Evolutionary conservation across 2,113 vertebrate species (phyloP).

Genomic region (Zootoca vivipara): DNA sequence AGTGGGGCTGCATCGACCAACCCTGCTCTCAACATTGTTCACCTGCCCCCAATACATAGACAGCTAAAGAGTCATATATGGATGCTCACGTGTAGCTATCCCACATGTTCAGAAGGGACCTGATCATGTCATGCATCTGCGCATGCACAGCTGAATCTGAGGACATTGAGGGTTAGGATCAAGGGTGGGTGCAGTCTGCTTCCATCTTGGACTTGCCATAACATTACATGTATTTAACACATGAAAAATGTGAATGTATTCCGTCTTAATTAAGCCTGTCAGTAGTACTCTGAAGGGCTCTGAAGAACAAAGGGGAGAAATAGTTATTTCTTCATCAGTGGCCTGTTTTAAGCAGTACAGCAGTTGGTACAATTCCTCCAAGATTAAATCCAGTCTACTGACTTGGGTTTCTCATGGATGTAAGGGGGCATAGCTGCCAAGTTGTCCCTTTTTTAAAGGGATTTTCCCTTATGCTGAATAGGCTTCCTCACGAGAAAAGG

Average conservation of each 20-base stretch:
- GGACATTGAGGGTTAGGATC: not conserved
- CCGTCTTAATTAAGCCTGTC: not conserved
- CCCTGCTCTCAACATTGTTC: not conserved
- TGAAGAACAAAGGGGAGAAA: slow-evolving; percentile 13
- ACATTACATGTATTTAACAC: not conserved
- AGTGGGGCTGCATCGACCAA: not conserved
- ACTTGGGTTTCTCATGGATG: slow-evolving; percentile 1
- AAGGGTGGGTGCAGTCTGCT: not conserved
- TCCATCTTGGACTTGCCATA: not conserved
- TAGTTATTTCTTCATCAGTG: not conserved
- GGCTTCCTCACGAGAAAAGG: too few species aligned
- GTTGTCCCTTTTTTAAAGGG: too few species aligned
- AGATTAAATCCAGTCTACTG: slow-evolving; percentile 13
- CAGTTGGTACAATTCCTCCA: slow-evolving; percentile 14
- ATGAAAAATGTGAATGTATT: not conserved
- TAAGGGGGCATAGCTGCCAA: too few species aligned
- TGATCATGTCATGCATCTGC: not conserved
- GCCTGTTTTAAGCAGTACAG: slow-evolving; percentile 46
- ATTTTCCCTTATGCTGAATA: too few species aligned
- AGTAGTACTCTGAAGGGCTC: not conserved
- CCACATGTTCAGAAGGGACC: too few species aligned
- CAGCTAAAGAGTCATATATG: not conserved
- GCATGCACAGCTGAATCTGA: not conserved
- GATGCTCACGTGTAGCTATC: too few species aligned
- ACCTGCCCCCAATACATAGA: not conserved